Evolutionary conservation across 2,888 invertebrate genomes (phyloP).

Genomic region (Abscondita cerata): DNA sequence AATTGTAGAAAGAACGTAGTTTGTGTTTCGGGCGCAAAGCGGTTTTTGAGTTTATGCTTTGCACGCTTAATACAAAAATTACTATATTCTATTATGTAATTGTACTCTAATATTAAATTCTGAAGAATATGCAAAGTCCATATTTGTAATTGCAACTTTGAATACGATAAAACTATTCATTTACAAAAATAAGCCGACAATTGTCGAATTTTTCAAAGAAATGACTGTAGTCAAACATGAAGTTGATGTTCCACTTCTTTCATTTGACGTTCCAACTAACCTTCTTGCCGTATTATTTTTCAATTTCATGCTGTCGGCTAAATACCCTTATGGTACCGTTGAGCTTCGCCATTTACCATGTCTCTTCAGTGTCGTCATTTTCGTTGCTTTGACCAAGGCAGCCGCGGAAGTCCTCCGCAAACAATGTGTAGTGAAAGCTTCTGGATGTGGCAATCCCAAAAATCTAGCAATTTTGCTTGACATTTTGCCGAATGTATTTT

Average conservation of each 20-base stretch:
- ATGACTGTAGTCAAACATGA: constrained; percentile 22
- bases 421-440: constrained; percentile 29
- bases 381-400: neutral
- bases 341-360: neutral
- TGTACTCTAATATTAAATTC: no score
- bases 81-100: no score
- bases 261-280: constrained; percentile 9
- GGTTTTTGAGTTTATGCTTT: no score
- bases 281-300: constrained; percentile 12
- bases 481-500: constrained; percentile 29
- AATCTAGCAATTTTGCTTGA: constrained; percentile 33
- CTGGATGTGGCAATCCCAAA: constrained; percentile 28
- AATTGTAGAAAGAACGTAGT: no score
- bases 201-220: no score
- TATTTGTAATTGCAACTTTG: no score
- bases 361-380: constrained; percentile 16
- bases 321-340: constrained; percentile 25
- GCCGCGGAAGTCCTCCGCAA: constrained; percentile 25
- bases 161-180: no score
- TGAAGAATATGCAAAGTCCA: no score
- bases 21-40: no score
- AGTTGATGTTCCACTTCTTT: constrained; percentile 1
- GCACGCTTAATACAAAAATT: no score
- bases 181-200: no score
- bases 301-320: constrained; percentile 9